These are phyloP conservation scores for Benthosema pterotum DNA, from an alignment of 2,797 vertebrate species.

Conservation along the genomic window DNA sequence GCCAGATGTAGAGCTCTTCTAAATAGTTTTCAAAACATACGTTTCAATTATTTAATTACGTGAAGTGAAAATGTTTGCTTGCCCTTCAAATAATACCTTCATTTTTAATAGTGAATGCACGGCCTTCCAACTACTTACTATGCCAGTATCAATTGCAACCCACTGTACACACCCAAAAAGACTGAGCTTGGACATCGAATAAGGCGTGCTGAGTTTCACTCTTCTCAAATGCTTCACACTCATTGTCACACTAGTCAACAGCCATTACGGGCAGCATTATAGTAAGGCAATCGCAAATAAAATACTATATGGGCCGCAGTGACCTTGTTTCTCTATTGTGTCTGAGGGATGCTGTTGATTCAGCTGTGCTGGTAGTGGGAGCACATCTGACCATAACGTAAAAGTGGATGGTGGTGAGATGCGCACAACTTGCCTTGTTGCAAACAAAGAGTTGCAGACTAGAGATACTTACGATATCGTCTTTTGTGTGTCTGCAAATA, in stretches of 20 bases:
- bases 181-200: conserved; percentile 39
- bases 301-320: neutral
- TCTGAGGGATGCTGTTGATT: conserved; percentile 40
- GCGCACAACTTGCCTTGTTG: conserved; percentile 25
- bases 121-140: too few relatives aligned
- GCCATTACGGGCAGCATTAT: neutral
- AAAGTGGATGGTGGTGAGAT: conserved; percentile 26
- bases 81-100: too few relatives aligned
- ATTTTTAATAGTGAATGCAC: too few relatives aligned
- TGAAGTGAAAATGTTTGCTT: too few relatives aligned
- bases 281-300: neutral
- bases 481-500: conserved; percentile 10
- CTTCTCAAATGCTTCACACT: neutral
- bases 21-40: too few relatives aligned
- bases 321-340: neutral
- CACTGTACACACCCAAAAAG: conserved; percentile 13
- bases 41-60: too few relatives aligned
- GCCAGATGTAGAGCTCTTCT: too few relatives aligned
- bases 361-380: conserved; percentile 44
- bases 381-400: conserved; percentile 32
- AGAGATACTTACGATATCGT: conserved; percentile 3
- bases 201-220: conserved; percentile 48
- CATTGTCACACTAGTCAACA: neutral
- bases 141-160: conserved; percentile 12
- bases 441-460: conserved; percentile 37